Evolutionary conservation across 2,888 invertebrate genomes (phyloP).

Genomic region (Ephialtes manifestator): DNA sequence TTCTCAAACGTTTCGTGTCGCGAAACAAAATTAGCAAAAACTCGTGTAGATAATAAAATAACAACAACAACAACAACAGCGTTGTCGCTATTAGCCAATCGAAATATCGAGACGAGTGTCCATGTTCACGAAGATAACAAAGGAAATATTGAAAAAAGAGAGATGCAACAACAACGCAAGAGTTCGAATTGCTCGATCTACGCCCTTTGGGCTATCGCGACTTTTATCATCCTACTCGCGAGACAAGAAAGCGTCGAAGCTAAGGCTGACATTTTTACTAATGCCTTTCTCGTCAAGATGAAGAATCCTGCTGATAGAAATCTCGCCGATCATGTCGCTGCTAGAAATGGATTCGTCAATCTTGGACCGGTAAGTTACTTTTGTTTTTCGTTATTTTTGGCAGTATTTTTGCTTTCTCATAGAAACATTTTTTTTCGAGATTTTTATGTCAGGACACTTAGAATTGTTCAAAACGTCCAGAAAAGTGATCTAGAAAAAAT

Average conservation of each 20-base stretch:
- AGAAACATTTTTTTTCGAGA: no score
- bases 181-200: neutral
- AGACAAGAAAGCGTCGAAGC: conserved; percentile 69
- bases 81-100: no score
- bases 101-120: conserved; percentile 27
- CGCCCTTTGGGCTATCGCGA: conserved; percentile 56
- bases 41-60: no score
- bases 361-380: conserved; percentile 94
- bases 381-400: neutral
- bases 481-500: no score
- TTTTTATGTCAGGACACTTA: no score
- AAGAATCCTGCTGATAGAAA: conserved; percentile 92
- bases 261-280: conserved; percentile 94
- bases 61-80: no score
- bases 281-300: conserved; percentile 97
- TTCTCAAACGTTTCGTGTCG: conserved; percentile 50
- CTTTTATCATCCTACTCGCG: conserved; percentile 65
- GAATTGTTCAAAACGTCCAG: no score
- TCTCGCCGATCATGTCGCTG: conserved; percentile 93
- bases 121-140: conserved; percentile 35
- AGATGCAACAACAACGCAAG: conserved; percentile 40
- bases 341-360: conserved; percentile 96
- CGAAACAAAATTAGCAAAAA: no score
- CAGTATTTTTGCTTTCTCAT: no score
- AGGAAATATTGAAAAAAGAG: neutral